phyloP scores from a whole-genome alignment of 2,113 vertebrate species.

The Hippocampus abdominalis region DNA sequence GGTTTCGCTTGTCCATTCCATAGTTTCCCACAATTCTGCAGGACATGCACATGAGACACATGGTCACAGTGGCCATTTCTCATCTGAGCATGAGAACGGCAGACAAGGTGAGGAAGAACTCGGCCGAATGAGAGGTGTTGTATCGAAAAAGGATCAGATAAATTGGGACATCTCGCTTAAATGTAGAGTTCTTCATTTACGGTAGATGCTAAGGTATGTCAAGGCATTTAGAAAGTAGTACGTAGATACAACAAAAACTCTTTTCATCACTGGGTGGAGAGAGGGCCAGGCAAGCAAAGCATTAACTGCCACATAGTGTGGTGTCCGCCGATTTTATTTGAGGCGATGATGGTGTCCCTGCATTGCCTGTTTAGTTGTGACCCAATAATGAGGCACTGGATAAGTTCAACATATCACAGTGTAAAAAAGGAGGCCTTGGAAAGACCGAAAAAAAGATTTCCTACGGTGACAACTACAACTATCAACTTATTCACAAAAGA shows the following conservation, averaged over 20 bases:
- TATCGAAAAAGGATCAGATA: background rate
- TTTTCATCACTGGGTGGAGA: background rate
- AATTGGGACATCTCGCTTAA: background rate
- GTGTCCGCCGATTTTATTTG: background rate
- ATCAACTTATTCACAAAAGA: background rate
- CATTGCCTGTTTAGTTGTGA: background rate
- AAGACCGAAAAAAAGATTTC: background rate
- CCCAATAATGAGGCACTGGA: background rate
- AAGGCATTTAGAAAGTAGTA: background rate
- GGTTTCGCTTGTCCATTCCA: background rate
- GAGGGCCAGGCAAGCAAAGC: background rate
- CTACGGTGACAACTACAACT: background rate
- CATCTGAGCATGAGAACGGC: background rate
- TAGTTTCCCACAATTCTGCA: background rate
- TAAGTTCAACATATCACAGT: background rate
- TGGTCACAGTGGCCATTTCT: background rate
- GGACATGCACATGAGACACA: slow-evolving; percentile 7
- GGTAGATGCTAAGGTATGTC: background rate
- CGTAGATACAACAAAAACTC: too few species aligned
- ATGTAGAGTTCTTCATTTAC: background rate
- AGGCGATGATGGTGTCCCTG: background rate
- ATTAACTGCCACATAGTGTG: slow-evolving; percentile 1
- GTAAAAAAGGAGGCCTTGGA: background rate
- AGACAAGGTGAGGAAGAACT: background rate
- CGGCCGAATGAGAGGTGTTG: slow-evolving; percentile 8